Evolutionary conservation across 2,888 invertebrate species (phyloP).

Genomic region (Leptinotarsa rubiginosa): DNA sequence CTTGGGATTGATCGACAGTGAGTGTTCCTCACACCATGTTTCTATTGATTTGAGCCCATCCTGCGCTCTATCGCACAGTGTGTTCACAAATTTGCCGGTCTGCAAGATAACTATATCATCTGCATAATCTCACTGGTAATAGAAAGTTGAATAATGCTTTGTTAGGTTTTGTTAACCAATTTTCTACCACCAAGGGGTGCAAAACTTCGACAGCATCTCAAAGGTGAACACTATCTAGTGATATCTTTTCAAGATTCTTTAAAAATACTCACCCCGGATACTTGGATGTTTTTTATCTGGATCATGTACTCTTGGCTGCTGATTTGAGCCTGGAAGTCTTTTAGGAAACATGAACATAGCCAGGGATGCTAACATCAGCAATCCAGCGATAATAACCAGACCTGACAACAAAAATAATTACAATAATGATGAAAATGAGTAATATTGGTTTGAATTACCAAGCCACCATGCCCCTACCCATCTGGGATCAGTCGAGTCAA

Average conservation of each 20-base stretch:
- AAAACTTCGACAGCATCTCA: background rate
- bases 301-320: constrained; percentile 61
- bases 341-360: constrained; percentile 94
- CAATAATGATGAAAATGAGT: constrained; percentile 18
- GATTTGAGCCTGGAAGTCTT: constrained; percentile 72
- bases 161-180: too few relatives aligned
- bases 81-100: too few relatives aligned
- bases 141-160: too few relatives aligned
- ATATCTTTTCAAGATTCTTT: background rate
- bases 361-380: constrained; percentile 84
- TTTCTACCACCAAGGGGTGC: too few relatives aligned
- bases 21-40: too few relatives aligned
- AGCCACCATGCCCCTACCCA: constrained; percentile 99
- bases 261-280: constrained; percentile 62
- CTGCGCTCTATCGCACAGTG: too few relatives aligned
- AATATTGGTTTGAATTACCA: constrained; percentile 68
- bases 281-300: constrained; percentile 66
- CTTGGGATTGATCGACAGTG: too few relatives aligned
- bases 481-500: constrained; percentile 83
- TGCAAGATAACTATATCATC: too few relatives aligned
- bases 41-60: too few relatives aligned
- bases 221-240: background rate
- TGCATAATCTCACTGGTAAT: too few relatives aligned
- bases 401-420: constrained; percentile 68
- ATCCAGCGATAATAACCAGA: constrained; percentile 84